phyloP scores from a whole-genome alignment of 1,140 invertebrate genomes.

The Drosophila triauraria region DNA sequence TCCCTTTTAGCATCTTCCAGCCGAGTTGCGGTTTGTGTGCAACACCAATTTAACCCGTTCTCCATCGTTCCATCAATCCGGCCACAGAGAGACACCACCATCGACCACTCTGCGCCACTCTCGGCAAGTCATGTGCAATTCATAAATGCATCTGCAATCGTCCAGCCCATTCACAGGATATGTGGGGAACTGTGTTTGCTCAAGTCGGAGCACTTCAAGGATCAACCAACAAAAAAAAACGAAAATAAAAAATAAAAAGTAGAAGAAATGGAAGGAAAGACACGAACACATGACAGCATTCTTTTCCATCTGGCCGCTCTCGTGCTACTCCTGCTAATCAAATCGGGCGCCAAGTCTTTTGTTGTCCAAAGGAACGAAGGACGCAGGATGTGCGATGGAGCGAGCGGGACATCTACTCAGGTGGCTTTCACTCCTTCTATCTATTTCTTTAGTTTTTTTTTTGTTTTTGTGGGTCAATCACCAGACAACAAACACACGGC shows the following conservation, averaged over 20 bases:
- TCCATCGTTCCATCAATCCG: slow-evolving; percentile 18
- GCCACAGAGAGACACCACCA: slow-evolving; percentile 10
- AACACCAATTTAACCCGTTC: slow-evolving; percentile 20
- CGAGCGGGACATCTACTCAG: slow-evolving; percentile 25
- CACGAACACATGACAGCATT: slow-evolving; percentile 30
- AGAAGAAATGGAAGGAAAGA: neutral
- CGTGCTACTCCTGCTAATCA: slow-evolving; percentile 63
- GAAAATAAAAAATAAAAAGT: neutral
- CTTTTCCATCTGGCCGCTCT: slow-evolving; percentile 35
- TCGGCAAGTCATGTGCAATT: slow-evolving; percentile 48
- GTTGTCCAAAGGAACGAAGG: slow-evolving; percentile 33
- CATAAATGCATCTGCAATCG: slow-evolving; percentile 57
- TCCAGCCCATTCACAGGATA: slow-evolving; percentile 43
- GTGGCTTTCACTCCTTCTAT: slow-evolving; percentile 43
- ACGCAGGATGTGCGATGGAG: neutral
- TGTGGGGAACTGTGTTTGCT: slow-evolving; percentile 10
- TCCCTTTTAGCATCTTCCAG: slow-evolving; percentile 30
- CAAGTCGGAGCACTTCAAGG: slow-evolving; percentile 33
- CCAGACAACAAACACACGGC: slow-evolving; percentile 46
- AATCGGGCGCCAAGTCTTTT: slow-evolving; percentile 68
- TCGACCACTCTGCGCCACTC: slow-evolving; percentile 47
- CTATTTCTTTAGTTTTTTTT: neutral
- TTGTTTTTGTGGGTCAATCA: slow-evolving; percentile 53
- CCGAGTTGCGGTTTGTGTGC: slow-evolving; percentile 25
- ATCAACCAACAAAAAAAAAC: neutral